These are phyloP conservation scores for Melanogrammus aeglefinus DNA, from an alignment of 2,797 vertebrate genomes.

Conservation along the genomic window DNA sequence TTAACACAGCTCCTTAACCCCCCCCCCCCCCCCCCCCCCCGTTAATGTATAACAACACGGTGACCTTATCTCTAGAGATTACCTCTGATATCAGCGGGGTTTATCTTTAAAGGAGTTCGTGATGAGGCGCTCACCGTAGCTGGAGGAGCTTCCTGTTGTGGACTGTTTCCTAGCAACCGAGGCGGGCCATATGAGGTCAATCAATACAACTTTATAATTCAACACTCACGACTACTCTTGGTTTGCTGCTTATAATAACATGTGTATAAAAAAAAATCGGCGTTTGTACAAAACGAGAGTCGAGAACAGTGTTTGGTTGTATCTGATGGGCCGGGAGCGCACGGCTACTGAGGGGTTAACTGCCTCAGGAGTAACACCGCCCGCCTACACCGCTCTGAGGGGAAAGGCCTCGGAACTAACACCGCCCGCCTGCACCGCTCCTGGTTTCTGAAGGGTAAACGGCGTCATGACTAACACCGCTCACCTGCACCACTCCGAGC, in stretches of 20 bases:
- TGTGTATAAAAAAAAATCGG: no score
- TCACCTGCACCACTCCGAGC: no score
- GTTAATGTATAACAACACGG: no score
- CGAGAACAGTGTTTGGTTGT: neutral
- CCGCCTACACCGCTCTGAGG: neutral
- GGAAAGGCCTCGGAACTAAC: no score
- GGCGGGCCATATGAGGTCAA: neutral
- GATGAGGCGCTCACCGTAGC: neutral
- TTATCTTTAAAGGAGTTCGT: neutral
- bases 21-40: no score
- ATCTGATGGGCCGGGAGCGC: neutral
- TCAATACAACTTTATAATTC: neutral
- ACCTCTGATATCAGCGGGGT: neutral
- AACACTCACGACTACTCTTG: neutral
- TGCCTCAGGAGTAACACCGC: neutral
- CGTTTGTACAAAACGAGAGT: neutral
- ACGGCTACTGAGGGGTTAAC: neutral
- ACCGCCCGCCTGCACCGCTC: no score
- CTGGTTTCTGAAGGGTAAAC: no score
- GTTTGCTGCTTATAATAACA: neutral
- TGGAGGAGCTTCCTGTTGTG: neutral
- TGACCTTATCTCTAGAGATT: neutral
- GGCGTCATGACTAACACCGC: no score
- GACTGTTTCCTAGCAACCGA: neutral
- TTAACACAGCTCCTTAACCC: no score